Base-by-base conservation (phyloP, 2,888 invertebrate genomes). In the Monochamus alternatus region DNA sequence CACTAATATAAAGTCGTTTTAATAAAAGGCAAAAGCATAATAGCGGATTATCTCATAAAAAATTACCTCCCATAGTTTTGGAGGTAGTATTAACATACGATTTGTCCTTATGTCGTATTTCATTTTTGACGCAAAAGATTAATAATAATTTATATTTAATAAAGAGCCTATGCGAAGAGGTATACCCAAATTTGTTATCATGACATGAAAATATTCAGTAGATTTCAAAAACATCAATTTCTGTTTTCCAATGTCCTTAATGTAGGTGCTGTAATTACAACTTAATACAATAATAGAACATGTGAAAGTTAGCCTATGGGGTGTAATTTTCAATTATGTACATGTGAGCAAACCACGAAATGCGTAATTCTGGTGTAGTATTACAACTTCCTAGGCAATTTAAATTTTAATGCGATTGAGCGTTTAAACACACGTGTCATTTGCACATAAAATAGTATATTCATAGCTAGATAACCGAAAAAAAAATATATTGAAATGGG, bases 301-400 rank as follows among this genome's bases (percentile, higher is more conserved):
- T 38, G 38, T 38, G 38, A 38, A 38, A 38, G 38, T 38, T 5
- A 5, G 38, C 75, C 65, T 58, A 60, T 31, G 73, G 78, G 71
- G 68, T 65, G 66, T 73, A 76, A 78, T 78, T 78, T 78, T 76
- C 75, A 76, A 78, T 78, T 78, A 78, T 76, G 71, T 76, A 75
- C 76, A 78, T 72, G 66, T 68, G 73, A 74, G 78, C 73, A 74
- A 75, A 75, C 73, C 76, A 76, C 79, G 72, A 79, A 77, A 79
- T 75, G 77, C 74, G 68, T 79, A 79, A 79, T 79, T 77, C 75
- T 38, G 7, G 2, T 38, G 7, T 68, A 74, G 75, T 77, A 44
- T 71, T 70, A 51, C 75, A 68, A 75, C 76, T 79, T 79, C 77
- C 79, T 79, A 79, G 76, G 60, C 77, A 77, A 79, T 79, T 75